Base-by-base conservation (phyloP, 2,113 vertebrate genomes). In the Cottus gobio region DNA sequence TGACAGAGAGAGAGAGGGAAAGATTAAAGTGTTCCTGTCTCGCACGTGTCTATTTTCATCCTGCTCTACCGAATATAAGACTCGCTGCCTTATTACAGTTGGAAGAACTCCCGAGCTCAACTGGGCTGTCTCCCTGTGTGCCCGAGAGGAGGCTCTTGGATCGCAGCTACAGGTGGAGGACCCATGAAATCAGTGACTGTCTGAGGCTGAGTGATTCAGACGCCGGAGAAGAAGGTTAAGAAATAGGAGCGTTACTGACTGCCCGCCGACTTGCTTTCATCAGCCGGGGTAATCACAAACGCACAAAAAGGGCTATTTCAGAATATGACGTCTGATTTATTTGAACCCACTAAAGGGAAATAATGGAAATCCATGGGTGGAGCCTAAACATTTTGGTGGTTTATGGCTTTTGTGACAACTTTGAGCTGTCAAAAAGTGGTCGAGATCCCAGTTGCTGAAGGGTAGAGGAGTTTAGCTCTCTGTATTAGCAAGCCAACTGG, bases 21-120 rank as follows among this genome's bases (percentile, higher is more conserved):
- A 90, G 90, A 94, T 90, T 89, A 92, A 91, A 91, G 91, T 73
- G 76, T 84, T 85, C 83, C 88, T 81, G 89, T 88, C 87, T 80
- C 68, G 82, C 88, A 87, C n/a, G 84, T 76, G 90, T 92, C 91
- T 93, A 92, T 93, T 90, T 89, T 88, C 87, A 90, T 92, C 90
- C 79, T 36, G 66, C 86, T 89, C 86, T 77, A 60, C 82, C 78
- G 84, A 91, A 85, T 87, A 67, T 85, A 62, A 85, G 83, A 89
- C 83, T 83, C 83, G 89, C 87, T 81, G 82, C 91, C 87, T 88
- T 89, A 87, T 87, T 90, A 86, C 85, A 82, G 75, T 87, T 77
- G 68, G 86, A 83, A 52, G 80, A 73, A 77, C 80, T 86, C 69
- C 84, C 56, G 9, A 89, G 72, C 70, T 77, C 66, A 72, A 77